Evolutionary conservation across 2,888 invertebrate species (phyloP).

Genomic region (Plagiodera versicolora): DNA sequence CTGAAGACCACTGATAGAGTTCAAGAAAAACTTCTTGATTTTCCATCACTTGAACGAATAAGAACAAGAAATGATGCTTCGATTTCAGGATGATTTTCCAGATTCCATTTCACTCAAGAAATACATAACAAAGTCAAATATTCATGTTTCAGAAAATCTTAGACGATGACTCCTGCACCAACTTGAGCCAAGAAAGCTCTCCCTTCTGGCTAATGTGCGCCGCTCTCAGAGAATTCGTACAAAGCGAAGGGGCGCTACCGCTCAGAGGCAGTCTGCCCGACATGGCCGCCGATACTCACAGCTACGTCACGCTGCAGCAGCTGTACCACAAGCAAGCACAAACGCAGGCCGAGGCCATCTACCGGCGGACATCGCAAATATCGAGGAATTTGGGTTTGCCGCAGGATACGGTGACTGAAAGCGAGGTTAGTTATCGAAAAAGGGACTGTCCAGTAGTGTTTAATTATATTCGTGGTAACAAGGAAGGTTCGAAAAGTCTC

Average conservation of each 20-base stretch:
- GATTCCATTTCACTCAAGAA: too few relatives aligned
- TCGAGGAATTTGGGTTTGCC: slow-evolving; percentile 77
- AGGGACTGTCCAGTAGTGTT: too few relatives aligned
- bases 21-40: too few relatives aligned
- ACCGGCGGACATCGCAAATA: slow-evolving; percentile 78
- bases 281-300: slow-evolving; percentile 93
- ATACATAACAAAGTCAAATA: too few relatives aligned
- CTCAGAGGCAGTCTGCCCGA: slow-evolving; percentile 89
- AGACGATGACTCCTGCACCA: slow-evolving; percentile 76
- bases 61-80: too few relatives aligned
- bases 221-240: slow-evolving; percentile 82
- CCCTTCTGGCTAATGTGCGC: slow-evolving; percentile 93
- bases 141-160: slow-evolving; percentile 64
- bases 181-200: slow-evolving; percentile 75
- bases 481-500: too few relatives aligned
- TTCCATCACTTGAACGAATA: too few relatives aligned
- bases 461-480: too few relatives aligned
- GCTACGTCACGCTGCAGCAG: slow-evolving; percentile 87
- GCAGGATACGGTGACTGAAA: slow-evolving; percentile 72
- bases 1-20: too few relatives aligned
- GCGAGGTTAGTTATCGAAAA: slow-evolving; percentile 55
- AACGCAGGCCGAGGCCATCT: slow-evolving; percentile 79
- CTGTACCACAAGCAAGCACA: slow-evolving; percentile 83
- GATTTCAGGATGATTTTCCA: too few relatives aligned
- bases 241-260: slow-evolving; percentile 80